Percentiles rank a stretch among this genome's conserved stretches.
Evolutionary conservation across 2,888 invertebrate genomes (phyloP).

Genomic region (Crepidodera aurea): DNA sequence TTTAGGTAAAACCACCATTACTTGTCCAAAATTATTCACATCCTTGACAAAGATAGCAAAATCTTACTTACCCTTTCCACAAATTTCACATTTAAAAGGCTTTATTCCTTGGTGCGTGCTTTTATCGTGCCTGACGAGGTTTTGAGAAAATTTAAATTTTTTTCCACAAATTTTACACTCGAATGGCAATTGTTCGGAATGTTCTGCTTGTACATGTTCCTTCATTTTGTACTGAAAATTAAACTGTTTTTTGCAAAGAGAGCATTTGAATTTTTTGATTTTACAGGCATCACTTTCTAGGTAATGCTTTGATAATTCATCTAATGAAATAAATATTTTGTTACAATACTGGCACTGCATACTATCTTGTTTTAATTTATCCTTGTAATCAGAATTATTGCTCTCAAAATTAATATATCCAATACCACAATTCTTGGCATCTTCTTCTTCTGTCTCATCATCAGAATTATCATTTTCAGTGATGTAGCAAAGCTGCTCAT

Average conservation of each 20-base stretch:
- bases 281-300: constrained; percentile 20
- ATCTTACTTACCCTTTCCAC: constrained; percentile 45
- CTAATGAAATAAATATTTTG: constrained; percentile 12
- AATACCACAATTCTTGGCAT: neutral
- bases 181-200: constrained; percentile 30
- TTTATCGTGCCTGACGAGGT: constrained; percentile 36
- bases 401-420: no score
- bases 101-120: constrained; percentile 43
- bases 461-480: constrained; percentile 8
- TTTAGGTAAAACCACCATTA: no score
- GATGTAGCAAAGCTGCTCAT: neutral
- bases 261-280: constrained; percentile 29
- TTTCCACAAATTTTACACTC: constrained; percentile 39
- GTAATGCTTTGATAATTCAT: constrained; percentile 22
- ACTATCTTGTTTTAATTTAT: constrained; percentile 1
- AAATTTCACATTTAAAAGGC: constrained; percentile 47
- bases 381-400: neutral
- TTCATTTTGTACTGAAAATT: constrained; percentile 30
- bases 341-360: constrained; percentile 6
- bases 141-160: constrained; percentile 37
- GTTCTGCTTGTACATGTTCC: constrained; percentile 29
- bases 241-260: constrained; percentile 31
- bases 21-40: no score
- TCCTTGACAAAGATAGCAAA: no score
- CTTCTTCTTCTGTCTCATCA: constrained; percentile 3